These are phyloP conservation scores for Lithophane leautieri DNA, from an alignment of 2,888 invertebrate genomes.

Conservation along the genomic window DNA sequence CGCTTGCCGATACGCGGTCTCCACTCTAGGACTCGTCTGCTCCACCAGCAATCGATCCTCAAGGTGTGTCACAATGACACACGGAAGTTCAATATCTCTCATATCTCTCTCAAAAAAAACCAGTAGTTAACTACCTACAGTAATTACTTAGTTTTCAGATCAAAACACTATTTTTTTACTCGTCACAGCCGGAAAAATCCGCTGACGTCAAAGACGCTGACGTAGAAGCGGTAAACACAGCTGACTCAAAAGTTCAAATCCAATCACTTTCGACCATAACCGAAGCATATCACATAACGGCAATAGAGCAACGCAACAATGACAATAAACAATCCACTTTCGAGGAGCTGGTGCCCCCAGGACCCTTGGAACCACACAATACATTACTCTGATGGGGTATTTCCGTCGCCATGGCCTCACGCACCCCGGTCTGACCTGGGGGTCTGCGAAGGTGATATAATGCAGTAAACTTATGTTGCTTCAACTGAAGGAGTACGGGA, in stretches of 20 bases:
- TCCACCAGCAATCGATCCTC: no score
- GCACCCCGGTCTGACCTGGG: slow-evolving; percentile 48
- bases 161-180: not conserved
- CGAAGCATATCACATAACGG: slow-evolving; percentile 7
- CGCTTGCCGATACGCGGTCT: no score
- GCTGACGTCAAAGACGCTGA: not conserved
- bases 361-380: slow-evolving; percentile 48
- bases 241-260: not conserved
- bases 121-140: no score
- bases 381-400: slow-evolving; percentile 43
- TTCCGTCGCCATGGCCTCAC: slow-evolving; percentile 53
- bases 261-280: not conserved
- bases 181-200: not conserved
- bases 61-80: no score
- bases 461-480: slow-evolving; percentile 33
- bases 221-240: not conserved
- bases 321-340: slow-evolving; percentile 53
- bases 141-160: not conserved
- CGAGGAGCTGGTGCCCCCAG: slow-evolving; percentile 36
- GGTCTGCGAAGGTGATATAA: slow-evolving; percentile 46
- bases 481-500: slow-evolving; percentile 23
- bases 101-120: not conserved
- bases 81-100: not conserved
- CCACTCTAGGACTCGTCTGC: not conserved
- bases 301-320: slow-evolving; percentile 6